Evolutionary conservation across 2,797 vertebrate species (phyloP), one percentile per base, ranked within the genome.

Genomic region (Cynopterus sphinx): DNA sequence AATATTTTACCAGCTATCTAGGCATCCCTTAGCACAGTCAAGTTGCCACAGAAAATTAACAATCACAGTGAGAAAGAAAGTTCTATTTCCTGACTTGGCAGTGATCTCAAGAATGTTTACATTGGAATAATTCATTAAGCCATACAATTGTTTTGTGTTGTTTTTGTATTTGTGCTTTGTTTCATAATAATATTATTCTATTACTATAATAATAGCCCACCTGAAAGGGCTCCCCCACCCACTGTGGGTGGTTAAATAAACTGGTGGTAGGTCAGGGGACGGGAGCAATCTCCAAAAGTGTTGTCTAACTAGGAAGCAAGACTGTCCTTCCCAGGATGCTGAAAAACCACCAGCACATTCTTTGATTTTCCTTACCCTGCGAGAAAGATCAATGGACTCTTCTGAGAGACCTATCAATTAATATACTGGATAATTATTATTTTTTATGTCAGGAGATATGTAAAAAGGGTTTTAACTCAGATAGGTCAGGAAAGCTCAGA

Each of bases 361-460:
- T 73, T 61, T 67, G 57, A 68, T 74, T 71, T 85, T 53, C 17
- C 22, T 93, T 41, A n/a, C 16, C 70, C 10, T 17, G 12, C 55
- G 19, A 36, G 43, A 28, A 94, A 74, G 26, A 87, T 63, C 26
- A 68, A 2, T 41, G 83, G 91, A 63, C 9, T 11, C 36, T 92
- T 28, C 51, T 33, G 63, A 93, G 82, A 96, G 41, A 95, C 91
- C 33, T 63, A 43, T 79, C 92, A 71, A 94, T 94, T 94, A 95
- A 77, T 82, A 94, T 43, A 71, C 51, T 24, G n/a, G 31, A 96
- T 86, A 63, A 88, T 70, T 91, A 81, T 24, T 97, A 55, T 92
- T 94, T 49, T 91, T 88, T 57, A 87, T 79, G 53, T 91, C 75
- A 96, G 59, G 70, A 92, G n/a, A 70, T 86, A 81, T 15, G 36